Percentiles rank a stretch among this genome's conserved stretches.
phyloP scores from a whole-genome alignment of 2,797 vertebrate genomes.

The Lithobates sylvaticus region DNA sequence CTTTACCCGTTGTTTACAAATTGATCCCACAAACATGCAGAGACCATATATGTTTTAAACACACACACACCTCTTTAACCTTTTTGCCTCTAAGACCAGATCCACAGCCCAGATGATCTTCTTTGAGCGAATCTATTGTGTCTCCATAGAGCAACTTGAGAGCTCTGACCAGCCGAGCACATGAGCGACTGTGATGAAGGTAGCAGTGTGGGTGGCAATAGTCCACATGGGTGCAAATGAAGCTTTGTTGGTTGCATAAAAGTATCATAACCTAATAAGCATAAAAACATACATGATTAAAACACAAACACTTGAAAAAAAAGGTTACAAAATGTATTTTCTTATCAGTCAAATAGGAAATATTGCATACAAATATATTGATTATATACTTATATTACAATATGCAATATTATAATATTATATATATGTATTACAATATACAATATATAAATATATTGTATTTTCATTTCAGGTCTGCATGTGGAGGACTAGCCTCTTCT shows the following conservation, averaged over 20 bases:
- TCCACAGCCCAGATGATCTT: slow-evolving; percentile 76
- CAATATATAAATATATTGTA: too few relatives aligned
- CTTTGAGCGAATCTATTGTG: slow-evolving; percentile 89
- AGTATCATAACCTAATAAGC: slow-evolving; percentile 93
- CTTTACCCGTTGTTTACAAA: too few relatives aligned
- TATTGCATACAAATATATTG: too few relatives aligned
- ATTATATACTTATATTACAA: too few relatives aligned
- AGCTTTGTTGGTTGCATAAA: slow-evolving; percentile 97
- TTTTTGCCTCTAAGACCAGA: slow-evolving; percentile 88
- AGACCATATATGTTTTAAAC: neutral
- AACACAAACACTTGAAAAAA: neutral
- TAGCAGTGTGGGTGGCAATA: slow-evolving; percentile 98
- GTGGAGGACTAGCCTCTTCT: too few relatives aligned
- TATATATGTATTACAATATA: too few relatives aligned
- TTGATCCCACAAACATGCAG: too few relatives aligned
- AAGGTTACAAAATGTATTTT: too few relatives aligned
- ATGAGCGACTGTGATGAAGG: slow-evolving; percentile 96
- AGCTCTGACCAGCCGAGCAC: slow-evolving; percentile 93
- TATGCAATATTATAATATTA: too few relatives aligned
- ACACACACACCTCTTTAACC: slow-evolving; percentile 87
- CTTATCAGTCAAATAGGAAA: too few relatives aligned
- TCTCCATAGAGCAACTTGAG: slow-evolving; percentile 96
- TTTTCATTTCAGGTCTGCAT: too few relatives aligned
- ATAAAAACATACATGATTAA: slow-evolving; percentile 14
- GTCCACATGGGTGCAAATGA: slow-evolving; percentile 96